phyloP scores from a whole-genome alignment of 2,113 vertebrate genomes.

The Caretta caretta region DNA sequence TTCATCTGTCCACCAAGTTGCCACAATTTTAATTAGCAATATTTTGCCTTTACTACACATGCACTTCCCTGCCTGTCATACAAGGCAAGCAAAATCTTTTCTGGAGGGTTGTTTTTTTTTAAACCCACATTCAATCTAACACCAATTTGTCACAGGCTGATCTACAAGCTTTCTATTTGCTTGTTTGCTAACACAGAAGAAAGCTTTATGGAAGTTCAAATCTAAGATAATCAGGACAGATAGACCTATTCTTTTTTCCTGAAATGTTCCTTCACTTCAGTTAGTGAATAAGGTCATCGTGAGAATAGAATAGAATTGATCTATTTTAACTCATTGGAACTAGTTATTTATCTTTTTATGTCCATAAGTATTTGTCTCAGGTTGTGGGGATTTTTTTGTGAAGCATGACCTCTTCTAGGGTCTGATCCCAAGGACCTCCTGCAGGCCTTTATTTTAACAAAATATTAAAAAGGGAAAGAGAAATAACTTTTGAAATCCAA shows the following conservation, averaged over 20 bases:
- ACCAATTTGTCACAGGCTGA: not conserved
- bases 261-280: not conserved
- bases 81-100: not conserved
- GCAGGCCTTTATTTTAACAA: not conserved
- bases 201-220: not conserved
- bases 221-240: not conserved
- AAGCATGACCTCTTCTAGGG: not conserved
- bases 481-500: not conserved
- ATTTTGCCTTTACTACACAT: not conserved
- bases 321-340: not conserved
- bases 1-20: slow-evolving; percentile 7
- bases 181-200: not conserved
- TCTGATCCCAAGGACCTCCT: not conserved
- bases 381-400: not conserved
- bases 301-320: not conserved
- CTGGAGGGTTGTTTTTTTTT: not conserved
- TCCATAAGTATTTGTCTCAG: not conserved
- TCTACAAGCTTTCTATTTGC: not conserved
- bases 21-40: not conserved
- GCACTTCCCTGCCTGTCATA: not conserved
- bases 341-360: not conserved
- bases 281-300: not conserved
- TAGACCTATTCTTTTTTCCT: not conserved
- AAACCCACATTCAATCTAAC: not conserved
- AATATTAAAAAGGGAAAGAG: not conserved